Evolutionary conservation across 2,888 invertebrate genomes (phyloP).

Genomic region (Drosophila siamana): DNA sequence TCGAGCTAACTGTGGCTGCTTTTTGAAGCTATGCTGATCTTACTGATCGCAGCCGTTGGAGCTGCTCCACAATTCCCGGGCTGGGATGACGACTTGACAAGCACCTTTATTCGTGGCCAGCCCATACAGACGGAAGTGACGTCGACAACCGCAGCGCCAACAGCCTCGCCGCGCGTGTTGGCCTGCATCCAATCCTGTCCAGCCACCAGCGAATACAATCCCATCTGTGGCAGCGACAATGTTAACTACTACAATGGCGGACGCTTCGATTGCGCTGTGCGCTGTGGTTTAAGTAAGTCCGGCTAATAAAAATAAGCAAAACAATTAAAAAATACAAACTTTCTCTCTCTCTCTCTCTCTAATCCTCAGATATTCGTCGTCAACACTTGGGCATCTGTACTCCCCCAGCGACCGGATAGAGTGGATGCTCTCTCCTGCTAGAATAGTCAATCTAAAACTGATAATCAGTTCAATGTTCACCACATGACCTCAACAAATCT

Average conservation of each 20-base stretch:
- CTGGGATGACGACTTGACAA: constrained; percentile 16
- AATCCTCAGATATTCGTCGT: constrained; percentile 37
- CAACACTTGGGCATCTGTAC: constrained; percentile 56
- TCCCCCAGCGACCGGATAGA: constrained; percentile 14
- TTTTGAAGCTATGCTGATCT: constrained; percentile 4
- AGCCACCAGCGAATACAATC: constrained; percentile 84
- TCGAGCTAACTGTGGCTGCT: not conserved
- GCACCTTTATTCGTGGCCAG: constrained; percentile 34
- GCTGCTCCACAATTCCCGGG: constrained; percentile 32
- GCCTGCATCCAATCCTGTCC: constrained; percentile 75
- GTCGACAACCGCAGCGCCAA: constrained; percentile 50
- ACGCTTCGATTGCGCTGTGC: constrained; percentile 78
- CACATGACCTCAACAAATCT: constrained; percentile 42
- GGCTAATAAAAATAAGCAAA: not conserved
- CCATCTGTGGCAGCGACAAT: constrained; percentile 83
- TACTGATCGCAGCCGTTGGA: constrained; percentile 23
- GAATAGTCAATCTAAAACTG: constrained; percentile 12
- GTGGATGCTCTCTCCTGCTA: not conserved
- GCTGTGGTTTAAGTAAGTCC: constrained; percentile 82
- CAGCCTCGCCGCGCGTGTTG: constrained; percentile 69
- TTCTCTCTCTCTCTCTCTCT: too few relatives aligned
- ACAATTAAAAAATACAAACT: too few relatives aligned
- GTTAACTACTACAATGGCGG: constrained; percentile 80
- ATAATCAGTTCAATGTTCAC: constrained; percentile 52
- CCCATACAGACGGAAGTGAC: constrained; percentile 24